A percentile compares a stretch with the other conserved stretches of the same genome.
Conservation (phyloP, 2,888 invertebrate species). For the Colostygia pectinataria region DNA sequence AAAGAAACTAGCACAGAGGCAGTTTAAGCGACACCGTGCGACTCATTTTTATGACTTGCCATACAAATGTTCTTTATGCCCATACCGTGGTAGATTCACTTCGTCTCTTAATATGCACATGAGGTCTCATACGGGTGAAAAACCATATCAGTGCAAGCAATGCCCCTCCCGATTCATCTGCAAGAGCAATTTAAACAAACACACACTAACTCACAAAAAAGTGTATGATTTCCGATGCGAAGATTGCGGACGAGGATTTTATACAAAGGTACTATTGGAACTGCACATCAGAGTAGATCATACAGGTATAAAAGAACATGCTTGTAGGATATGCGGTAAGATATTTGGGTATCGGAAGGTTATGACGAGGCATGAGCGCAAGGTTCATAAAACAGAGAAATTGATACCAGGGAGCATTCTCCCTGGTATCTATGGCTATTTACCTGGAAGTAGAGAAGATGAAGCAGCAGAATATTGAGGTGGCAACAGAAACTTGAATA, state of each 20-base stretch:
- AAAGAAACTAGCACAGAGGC: constrained; percentile 59
- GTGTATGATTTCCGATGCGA: constrained; percentile 65
- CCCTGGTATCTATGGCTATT: too few species aligned
- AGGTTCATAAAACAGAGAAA: constrained; percentile 71
- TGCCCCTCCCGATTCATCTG: constrained; percentile 66
- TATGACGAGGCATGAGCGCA: constrained; percentile 73
- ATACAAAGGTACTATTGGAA: constrained; percentile 60
- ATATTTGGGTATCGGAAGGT: constrained; percentile 72
- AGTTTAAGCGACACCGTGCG: constrained; percentile 59
- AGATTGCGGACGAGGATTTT: constrained; percentile 62
- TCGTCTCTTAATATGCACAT: constrained; percentile 73
- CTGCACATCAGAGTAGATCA: constrained; percentile 71
- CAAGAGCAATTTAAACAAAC: constrained; percentile 73
- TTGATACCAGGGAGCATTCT: constrained; percentile 59
- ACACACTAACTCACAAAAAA: constrained; percentile 58
- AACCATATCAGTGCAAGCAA: constrained; percentile 65
- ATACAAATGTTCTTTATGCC: constrained; percentile 65
- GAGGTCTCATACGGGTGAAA: constrained; percentile 71
- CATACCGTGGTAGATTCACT: constrained; percentile 66
- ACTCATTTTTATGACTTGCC: constrained; percentile 68
- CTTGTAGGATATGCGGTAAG: constrained; percentile 67
- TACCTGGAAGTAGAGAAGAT: constrained; percentile 62
- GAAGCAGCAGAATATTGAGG: constrained; percentile 42
- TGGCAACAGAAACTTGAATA: background rate
- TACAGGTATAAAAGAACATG: constrained; percentile 66